A percentile compares a stretch with the other conserved stretches of the same genome.
Evolutionary conservation across 2,888 invertebrate genomes (phyloP).

Genomic region (Trachelus stipa): DNA sequence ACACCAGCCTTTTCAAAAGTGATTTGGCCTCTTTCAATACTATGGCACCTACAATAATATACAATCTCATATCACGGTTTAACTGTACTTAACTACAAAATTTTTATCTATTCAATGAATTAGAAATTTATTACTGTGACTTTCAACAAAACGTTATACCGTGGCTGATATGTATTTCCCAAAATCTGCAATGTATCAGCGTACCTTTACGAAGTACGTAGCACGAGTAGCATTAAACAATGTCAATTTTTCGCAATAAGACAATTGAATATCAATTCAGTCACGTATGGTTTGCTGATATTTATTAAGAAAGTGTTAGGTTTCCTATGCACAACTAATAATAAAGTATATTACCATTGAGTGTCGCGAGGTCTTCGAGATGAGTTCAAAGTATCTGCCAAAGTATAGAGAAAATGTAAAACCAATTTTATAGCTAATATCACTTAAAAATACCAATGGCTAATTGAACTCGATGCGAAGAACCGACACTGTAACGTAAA

Average conservation of each 20-base stretch:
- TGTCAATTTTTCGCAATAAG: constrained; percentile 26
- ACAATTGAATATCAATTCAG: neutral
- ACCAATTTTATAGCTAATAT: neutral
- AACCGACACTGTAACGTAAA: neutral
- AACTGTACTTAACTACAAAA: neutral
- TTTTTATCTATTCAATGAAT: neutral
- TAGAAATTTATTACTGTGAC: neutral
- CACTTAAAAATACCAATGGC: neutral
- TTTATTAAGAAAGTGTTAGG: neutral
- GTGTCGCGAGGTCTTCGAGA: neutral
- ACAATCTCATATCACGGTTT: neutral
- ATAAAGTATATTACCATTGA: neutral
- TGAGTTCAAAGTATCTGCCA: neutral
- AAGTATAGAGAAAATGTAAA: neutral
- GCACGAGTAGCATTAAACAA: constrained; percentile 21
- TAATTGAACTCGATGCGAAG: neutral
- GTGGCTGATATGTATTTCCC: constrained; percentile 18
- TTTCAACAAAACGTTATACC: constrained; percentile 5
- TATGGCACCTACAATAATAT: neutral
- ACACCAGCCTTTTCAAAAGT: neutral
- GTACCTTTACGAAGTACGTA: constrained; percentile 9
- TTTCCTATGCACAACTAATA: neutral
- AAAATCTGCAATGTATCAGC: neutral
- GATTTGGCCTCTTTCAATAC: neutral
- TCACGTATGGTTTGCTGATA: neutral